Evolutionary conservation across 2,113 vertebrate genomes (phyloP).

Genomic region (Aythya baeri): DNA sequence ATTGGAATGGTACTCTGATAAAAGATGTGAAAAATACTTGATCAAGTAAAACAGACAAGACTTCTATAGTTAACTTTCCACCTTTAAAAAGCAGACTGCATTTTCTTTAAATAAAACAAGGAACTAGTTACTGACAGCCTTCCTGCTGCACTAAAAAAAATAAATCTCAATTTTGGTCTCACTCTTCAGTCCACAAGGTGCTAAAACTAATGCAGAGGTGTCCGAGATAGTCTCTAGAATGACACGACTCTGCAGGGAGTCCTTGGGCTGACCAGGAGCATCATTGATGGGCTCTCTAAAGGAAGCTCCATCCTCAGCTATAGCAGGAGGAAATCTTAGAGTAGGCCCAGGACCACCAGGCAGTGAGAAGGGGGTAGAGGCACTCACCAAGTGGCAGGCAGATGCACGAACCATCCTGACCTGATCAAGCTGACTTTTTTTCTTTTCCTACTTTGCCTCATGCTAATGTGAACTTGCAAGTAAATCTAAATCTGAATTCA

Average conservation of each 20-base stretch:
- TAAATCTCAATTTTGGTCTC: constrained; percentile 21
- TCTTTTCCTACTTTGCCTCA: not conserved
- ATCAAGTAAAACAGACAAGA: constrained; percentile 76
- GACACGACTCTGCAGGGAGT: not conserved
- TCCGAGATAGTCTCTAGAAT: not conserved
- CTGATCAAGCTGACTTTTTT: not conserved
- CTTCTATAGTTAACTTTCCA: constrained; percentile 54
- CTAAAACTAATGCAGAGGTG: constrained; percentile 9
- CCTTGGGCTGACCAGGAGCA: not conserved
- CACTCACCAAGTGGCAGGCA: not conserved
- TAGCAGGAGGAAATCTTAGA: not conserved
- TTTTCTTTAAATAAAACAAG: constrained; percentile 75
- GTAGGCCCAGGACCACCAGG: constrained; percentile 1
- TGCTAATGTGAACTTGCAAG: not conserved
- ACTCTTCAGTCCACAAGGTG: not conserved
- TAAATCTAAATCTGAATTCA: not conserved
- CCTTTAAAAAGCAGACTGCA: constrained; percentile 55
- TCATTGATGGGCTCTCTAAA: constrained; percentile 30
- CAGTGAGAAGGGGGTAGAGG: not conserved
- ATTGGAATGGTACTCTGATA: constrained; percentile 92
- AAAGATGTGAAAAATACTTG: constrained; percentile 82
- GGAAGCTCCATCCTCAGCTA: constrained; percentile 56
- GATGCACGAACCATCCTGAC: not conserved
- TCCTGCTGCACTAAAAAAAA: not conserved
- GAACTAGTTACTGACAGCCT: constrained; percentile 7